Evolutionary conservation across 2,797 vertebrate species (phyloP), one percentile per base, ranked within the genome.

Genomic region (Esox lucius): DNA sequence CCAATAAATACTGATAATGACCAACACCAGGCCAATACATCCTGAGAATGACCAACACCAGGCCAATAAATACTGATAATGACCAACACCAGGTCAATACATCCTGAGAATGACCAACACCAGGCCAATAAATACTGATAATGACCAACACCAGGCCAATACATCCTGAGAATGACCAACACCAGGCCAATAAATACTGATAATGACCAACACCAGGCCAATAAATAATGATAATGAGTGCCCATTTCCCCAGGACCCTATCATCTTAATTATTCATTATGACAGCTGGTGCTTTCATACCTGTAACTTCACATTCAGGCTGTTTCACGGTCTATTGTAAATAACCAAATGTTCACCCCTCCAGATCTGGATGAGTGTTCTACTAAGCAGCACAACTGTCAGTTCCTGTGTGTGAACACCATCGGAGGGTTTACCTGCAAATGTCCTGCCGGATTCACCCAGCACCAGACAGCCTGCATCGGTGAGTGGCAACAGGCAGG

Each of bases 361-460:
- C 76, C 80, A 99, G 98, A 99, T 92, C 93, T 99, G 81, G 97
- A 99, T 9, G 98, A 99, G 85, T 99, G 98, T 78, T 94, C 96
- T 1, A 97, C 96, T 48, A 99, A 99, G 77, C 98, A 99, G 81
- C 97, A 99, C 78, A 98, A 99, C 90, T 99, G 98, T 88, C 98
- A 99, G 89, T 99, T 99, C 89, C 90, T 99, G 76, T 99, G 98
- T 22, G 96, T 99, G 28, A 99, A 99, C 92, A 99, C 98, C 77
- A 97, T 99, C 0, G 98, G 98, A 4, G 96, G 98, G 26, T 99
- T 99, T 91, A 96, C 97, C 17, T 99, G 98, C 83, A 99, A 98
- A 88, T 99, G 98, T 84, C 98, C 98, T 28, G 94, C 96, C 33
- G 98, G 98, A 72, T 99, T 99, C 91, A 98, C 95, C 46, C 98